A percentile compares a stretch with the other conserved stretches of the same genome.
Conservation (phyloP, 2,113 vertebrate genomes). For the Mustela nigripes region DNA sequence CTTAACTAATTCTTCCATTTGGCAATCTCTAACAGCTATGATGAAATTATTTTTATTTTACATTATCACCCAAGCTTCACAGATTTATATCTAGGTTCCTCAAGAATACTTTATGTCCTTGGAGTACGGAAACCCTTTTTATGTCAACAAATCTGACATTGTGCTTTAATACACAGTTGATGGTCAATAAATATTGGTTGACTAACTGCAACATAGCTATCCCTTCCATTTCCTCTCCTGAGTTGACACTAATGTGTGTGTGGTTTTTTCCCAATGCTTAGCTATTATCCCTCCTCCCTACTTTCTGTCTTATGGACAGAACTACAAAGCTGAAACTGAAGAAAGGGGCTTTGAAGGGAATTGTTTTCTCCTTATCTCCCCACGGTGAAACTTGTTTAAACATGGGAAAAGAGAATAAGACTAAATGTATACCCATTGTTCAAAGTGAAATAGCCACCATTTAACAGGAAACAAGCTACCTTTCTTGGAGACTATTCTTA, state of each 20-base stretch:
- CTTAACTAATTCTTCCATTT: neutral
- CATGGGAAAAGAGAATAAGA: slow-evolving; percentile 25
- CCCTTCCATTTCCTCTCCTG: neutral
- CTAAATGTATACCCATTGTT: slow-evolving; percentile 17
- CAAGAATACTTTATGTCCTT: neutral
- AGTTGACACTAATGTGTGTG: neutral
- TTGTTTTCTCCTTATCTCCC: neutral
- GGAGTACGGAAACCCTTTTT: neutral
- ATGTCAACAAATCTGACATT: neutral
- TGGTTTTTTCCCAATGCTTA: neutral
- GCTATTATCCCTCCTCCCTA: neutral
- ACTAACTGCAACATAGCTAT: neutral
- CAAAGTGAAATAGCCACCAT: slow-evolving; percentile 32
- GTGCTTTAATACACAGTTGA: neutral
- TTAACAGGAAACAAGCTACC: slow-evolving; percentile 18
- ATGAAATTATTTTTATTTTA: neutral
- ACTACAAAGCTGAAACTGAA: slow-evolving; percentile 1
- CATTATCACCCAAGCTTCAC: neutral
- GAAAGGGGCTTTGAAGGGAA: neutral
- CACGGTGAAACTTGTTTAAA: slow-evolving; percentile 15
- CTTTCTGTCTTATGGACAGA: slow-evolving; percentile 31
- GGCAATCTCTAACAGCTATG: slow-evolving; percentile 15
- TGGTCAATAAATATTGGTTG: slow-evolving; percentile 21
- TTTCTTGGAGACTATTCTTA: neutral
- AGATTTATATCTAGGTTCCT: neutral